phyloP scores from a whole-genome alignment of 1,140 invertebrate species.

The Armadillidium nasatum region DNA sequence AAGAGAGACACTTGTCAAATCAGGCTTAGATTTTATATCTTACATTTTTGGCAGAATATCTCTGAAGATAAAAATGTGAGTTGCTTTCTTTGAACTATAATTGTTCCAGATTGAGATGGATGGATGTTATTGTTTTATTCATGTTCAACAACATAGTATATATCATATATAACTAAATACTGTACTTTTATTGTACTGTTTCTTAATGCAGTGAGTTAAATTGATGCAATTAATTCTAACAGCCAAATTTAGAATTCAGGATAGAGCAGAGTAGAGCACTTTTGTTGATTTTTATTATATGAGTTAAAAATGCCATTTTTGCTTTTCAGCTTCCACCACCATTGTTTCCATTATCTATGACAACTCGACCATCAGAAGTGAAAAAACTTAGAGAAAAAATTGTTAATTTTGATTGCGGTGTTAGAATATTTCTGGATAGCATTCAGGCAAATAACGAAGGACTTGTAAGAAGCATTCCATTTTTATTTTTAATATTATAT shows the following conservation, averaged over 20 bases:
- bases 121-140: no score
- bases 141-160: no score
- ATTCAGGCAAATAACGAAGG: background rate
- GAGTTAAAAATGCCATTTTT: background rate
- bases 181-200: no score
- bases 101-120: no score
- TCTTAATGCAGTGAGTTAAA: no score
- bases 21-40: background rate
- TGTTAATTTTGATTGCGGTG: background rate
- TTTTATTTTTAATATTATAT: no score
- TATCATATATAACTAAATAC: no score
- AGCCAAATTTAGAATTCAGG: no score
- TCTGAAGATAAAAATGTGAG: background rate
- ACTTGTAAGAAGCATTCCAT: no score
- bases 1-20: constrained; percentile 6
- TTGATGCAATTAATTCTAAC: no score
- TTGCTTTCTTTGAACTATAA: background rate
- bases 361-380: background rate
- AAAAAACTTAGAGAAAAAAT: constrained; percentile 1
- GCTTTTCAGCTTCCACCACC: background rate
- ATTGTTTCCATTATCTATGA: background rate
- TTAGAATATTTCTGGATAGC: background rate
- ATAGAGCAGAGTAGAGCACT: no score
- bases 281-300: no score
- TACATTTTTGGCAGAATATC: background rate